Evolutionary conservation across 2,888 invertebrate species (phyloP), one percentile per base, ranked within the genome.

Genomic region (Macaria notata): DNA sequence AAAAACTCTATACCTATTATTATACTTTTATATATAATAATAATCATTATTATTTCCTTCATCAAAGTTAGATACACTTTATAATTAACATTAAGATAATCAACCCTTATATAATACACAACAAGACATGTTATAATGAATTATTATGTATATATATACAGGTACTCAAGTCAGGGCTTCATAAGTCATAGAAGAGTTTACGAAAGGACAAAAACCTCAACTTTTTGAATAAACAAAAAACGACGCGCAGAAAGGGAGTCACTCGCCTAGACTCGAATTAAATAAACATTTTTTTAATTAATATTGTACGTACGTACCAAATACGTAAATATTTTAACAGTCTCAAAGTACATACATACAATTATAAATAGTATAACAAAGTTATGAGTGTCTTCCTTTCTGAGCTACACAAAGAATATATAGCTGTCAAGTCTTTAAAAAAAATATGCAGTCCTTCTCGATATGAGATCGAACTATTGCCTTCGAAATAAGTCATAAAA

Each of bases 261-360:
- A 83, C 76, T 75, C 75, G 69, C 78, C 79, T 86, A 86, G 75
- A 81, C 72, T 84, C 84, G 79, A 87, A 87, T 88, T 87, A 90
- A 90, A 90, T 88, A 89, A 88, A 88, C 75, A 78, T 78, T 59
- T 63, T 53, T 53, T 84, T 65, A 41, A 65, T 84, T 82, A 86
- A 85, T 83, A 85, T 87, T 88, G 88, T 88, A 89, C 85, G 88
- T 88, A 90, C 81, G 86, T 84, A 88, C 86, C 78, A 82, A 51
- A 85, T 86, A 88, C 86, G 88, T 86, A 89, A 88, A 87, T 87
- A 88, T 84, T 76, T 76, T 87, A 90, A 90, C 89, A 90, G 89
- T 90, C 90, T 89, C 86, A 84, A 79, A 84, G 88, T 90, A 89
- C 88, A 88, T 90, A 90, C 89, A 89, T 90, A 90, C 89, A 89